Evolutionary conservation across 2,113 vertebrate genomes (phyloP), one percentile per base, ranked within the genome.

Genomic region (Bos javanicus): DNA sequence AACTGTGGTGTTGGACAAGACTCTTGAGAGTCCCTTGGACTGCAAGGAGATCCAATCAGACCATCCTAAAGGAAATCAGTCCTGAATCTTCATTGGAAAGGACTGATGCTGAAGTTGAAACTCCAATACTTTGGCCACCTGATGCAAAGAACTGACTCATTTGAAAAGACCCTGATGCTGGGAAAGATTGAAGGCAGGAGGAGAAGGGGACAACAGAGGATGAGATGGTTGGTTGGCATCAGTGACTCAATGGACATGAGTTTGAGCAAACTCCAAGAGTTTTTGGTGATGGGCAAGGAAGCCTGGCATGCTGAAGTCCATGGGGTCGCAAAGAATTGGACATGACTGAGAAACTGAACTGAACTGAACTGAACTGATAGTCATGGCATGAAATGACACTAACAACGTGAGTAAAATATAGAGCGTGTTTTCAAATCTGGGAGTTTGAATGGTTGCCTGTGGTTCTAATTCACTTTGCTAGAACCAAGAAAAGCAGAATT

Each of bases 241-340:
- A 39, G 10, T 39, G 36, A 39, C 21, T 74, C n/a, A 74, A 74
- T 39, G 5, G 67, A 39, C 67, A 74, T 23, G 67, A 39, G 67
- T 74, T 6, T 39, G 36, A 39, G n/a, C 21, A 39, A 23, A 5
- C 5, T 74, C 67, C 0, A 0, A 39, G 19, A 74, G 36, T 23
- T 39, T 74, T 74, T 74, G 67, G 67, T 23, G 67, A 71, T 71
- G 19, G 67, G 39, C 19, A 76, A 3, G 71, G 39, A 76, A 26
- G 23, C 71, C 67, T 23, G 67, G 19, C 0, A 0, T 74, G 19
- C 36, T 39, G 19, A 36, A 74, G 67, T 74, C 21, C 36, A 39
- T 25, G 19, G 19, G n/a, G 67, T 25, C 1, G 0, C 36, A 39
- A 71, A 71, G 10, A 74, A 10, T 74, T 0, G 0, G 36, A 74